Evolutionary conservation across 1,140 invertebrate species (phyloP).

Genomic region (Heliconius nattereri): DNA sequence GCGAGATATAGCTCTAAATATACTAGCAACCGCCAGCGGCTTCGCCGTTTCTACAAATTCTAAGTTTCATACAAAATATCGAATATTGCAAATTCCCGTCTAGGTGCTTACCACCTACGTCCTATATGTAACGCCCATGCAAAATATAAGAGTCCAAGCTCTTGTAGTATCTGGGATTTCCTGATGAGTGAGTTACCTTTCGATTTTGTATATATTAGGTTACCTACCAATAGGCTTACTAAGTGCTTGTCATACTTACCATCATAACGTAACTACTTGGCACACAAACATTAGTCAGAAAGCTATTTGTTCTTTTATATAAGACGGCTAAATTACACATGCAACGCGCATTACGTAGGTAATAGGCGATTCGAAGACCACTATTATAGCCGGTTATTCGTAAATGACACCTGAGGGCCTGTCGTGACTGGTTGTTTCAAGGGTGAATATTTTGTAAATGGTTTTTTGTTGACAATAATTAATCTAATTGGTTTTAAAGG

Average conservation of each 20-base stretch:
- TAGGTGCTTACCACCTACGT: too few species aligned
- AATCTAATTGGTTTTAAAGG: neutral
- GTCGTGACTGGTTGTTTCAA: conserved; percentile 38
- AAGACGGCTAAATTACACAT: conserved; percentile 29
- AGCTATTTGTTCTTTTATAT: conserved; percentile 1
- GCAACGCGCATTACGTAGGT: conserved; percentile 15
- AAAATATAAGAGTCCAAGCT: too few species aligned
- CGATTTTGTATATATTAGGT: too few species aligned
- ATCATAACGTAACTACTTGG: neutral
- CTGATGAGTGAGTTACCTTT: too few species aligned
- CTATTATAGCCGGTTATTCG: conserved; percentile 17
- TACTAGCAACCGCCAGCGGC: too few species aligned
- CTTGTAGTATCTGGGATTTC: too few species aligned
- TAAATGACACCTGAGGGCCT: conserved; percentile 37
- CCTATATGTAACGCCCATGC: too few species aligned
- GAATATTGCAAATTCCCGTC: too few species aligned
- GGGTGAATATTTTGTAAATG: neutral
- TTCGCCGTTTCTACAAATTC: too few species aligned
- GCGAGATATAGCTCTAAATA: too few species aligned
- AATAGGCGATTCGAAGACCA: conserved; percentile 26
- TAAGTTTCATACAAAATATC: too few species aligned
- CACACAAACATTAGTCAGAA: neutral
- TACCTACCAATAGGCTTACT: neutral
- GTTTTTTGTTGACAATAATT: neutral
- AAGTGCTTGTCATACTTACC: neutral